Percentiles rank a stretch among this genome's conserved stretches.
These are phyloP conservation scores for Ginglymostoma cirratum DNA, from an alignment of 2,113 vertebrate species.

Conservation along the genomic window DNA sequence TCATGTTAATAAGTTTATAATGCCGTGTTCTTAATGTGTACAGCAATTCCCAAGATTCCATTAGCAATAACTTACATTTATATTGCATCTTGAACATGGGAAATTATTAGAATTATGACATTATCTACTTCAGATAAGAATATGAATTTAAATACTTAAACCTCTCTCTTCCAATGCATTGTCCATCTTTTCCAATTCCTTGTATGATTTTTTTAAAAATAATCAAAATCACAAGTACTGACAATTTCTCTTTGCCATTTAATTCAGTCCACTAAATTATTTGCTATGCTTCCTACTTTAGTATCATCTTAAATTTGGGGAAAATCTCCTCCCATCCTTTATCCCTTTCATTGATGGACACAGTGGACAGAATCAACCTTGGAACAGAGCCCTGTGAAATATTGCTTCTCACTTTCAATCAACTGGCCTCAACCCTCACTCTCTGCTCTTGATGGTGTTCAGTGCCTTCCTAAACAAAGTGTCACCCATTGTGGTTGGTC, in stretches of 20 bases:
- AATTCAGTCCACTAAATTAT: background rate
- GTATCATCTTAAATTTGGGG: background rate
- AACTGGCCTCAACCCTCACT: background rate
- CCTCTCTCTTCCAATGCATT: background rate
- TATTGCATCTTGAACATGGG: background rate
- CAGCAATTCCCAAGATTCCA: background rate
- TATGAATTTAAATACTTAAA: background rate
- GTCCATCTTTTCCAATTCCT: no score
- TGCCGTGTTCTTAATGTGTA: background rate
- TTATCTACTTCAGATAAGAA: no score
- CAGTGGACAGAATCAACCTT: background rate
- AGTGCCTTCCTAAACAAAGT: no score
- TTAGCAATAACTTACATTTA: background rate
- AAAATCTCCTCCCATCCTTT: background rate
- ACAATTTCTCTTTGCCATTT: background rate
- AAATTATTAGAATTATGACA: background rate
- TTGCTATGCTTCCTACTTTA: background rate
- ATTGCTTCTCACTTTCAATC: background rate
- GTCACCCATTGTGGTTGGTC: no score
- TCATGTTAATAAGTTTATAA: background rate
- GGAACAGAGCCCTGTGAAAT: background rate
- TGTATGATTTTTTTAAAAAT: background rate
- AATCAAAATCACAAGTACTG: background rate
- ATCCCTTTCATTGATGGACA: background rate
- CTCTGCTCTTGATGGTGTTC: background rate